These are phyloP conservation scores for Hemiscyllium ocellatum DNA, from an alignment of 2,113 vertebrate species.

Conservation along the genomic window DNA sequence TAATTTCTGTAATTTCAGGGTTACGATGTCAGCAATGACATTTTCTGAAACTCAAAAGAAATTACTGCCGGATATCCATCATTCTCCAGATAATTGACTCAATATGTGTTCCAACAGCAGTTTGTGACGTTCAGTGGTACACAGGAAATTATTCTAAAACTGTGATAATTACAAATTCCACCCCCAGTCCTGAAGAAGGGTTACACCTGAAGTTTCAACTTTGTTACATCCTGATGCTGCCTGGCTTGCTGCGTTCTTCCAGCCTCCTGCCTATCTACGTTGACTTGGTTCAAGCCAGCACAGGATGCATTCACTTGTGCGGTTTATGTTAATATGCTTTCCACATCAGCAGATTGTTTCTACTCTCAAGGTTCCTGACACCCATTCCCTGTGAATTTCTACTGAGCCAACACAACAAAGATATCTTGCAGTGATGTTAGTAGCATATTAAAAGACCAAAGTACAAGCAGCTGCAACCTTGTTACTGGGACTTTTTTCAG, in stretches of 20 bases:
- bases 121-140: neutral
- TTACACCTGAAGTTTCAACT: no score
- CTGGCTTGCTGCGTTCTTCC: no score
- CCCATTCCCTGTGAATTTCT: neutral
- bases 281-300: neutral
- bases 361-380: neutral
- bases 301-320: neutral
- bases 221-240: no score
- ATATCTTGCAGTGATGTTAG: neutral
- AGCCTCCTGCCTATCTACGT: no score
- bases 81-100: neutral
- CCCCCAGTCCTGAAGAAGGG: no score
- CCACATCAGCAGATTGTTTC: neutral
- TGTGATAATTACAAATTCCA: constrained; percentile 12
- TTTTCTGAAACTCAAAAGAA: neutral
- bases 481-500: neutral
- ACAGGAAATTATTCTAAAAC: constrained; percentile 1
- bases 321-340: neutral
- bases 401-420: neutral
- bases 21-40: neutral
- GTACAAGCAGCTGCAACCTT: neutral
- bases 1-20: neutral
- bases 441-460: neutral
- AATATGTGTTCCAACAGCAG: constrained; percentile 6
- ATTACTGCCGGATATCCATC: neutral